Evolutionary conservation across 1,140 invertebrate species (phyloP).

Genomic region (Hirudo medicinalis): DNA sequence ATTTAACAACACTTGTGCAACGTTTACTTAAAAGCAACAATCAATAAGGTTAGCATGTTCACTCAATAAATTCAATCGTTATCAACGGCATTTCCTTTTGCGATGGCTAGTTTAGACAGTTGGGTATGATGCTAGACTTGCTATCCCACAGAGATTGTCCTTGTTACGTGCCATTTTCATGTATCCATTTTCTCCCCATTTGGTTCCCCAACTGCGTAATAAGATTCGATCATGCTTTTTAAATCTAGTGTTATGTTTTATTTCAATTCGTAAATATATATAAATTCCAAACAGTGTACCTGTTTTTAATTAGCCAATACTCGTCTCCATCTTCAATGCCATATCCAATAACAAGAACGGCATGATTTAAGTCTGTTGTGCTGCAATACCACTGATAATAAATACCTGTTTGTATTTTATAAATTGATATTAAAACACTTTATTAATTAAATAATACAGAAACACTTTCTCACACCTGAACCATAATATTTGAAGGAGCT

Average conservation of each 20-base stretch:
- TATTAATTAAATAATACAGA: background rate
- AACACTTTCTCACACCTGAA: slow-evolving; percentile 22
- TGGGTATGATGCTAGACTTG: slow-evolving; percentile 31
- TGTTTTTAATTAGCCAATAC: slow-evolving; percentile 27
- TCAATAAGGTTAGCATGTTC: too few relatives aligned
- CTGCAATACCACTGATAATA: slow-evolving; percentile 8
- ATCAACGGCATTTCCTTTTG: background rate
- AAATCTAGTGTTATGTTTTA: too few relatives aligned
- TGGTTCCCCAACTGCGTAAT: slow-evolving; percentile 22
- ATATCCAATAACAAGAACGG: slow-evolving; percentile 26
- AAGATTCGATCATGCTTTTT: background rate
- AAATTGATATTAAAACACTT: too few relatives aligned
- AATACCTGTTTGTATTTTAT: slow-evolving; percentile 3
- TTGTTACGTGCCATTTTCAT: slow-evolving; percentile 31
- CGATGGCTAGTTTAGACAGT: slow-evolving; percentile 28
- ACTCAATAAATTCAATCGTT: too few relatives aligned
- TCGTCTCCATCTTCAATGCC: slow-evolving; percentile 34
- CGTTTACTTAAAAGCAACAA: too few relatives aligned
- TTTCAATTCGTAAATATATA: background rate
- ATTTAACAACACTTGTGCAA: too few relatives aligned
- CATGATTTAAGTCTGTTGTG: slow-evolving; percentile 23
- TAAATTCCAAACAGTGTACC: background rate
- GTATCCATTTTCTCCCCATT: slow-evolving; percentile 42
- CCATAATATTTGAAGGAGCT: slow-evolving; percentile 22
- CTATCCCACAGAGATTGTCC: slow-evolving; percentile 35